Percentiles rank a stretch among this genome's conserved stretches.
Conservation (phyloP, 2,888 invertebrate species). For the Cacoxenus indagator region DNA sequence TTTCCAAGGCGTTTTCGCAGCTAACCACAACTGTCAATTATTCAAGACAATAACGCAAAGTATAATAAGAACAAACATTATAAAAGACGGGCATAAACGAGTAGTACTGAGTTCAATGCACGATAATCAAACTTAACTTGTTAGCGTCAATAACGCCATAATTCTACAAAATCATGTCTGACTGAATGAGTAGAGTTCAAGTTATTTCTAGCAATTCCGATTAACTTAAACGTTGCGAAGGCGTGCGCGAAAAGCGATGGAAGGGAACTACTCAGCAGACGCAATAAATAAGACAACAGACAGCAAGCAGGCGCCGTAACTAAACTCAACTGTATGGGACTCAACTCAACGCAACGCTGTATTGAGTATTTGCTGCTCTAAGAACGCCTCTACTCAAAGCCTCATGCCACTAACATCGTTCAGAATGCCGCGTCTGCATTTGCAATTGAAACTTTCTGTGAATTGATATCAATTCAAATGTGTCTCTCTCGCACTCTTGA, state of each 20-base stretch:
- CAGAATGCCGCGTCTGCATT: background rate
- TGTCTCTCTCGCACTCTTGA: slow-evolving; percentile 5
- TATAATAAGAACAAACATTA: background rate
- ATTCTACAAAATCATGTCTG: background rate
- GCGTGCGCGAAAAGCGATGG: no score
- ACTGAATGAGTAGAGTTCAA: background rate
- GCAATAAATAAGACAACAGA: background rate
- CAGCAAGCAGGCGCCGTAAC: background rate
- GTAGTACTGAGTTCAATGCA: background rate
- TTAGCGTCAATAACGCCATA: background rate
- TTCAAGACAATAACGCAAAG: no score
- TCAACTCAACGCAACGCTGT: background rate
- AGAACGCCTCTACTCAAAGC: background rate
- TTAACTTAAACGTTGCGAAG: background rate
- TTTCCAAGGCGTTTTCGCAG: no score
- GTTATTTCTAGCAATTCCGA: background rate
- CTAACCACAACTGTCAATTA: no score
- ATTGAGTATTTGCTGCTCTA: background rate
- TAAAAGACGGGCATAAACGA: background rate
- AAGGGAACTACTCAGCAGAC: background rate
- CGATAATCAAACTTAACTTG: background rate
- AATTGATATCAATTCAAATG: slow-evolving; percentile 11
- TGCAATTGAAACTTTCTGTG: background rate
- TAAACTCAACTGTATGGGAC: background rate
- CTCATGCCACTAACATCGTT: background rate